phyloP scores from a whole-genome alignment of 1,140 invertebrate genomes.

The Drosophila triauraria region DNA sequence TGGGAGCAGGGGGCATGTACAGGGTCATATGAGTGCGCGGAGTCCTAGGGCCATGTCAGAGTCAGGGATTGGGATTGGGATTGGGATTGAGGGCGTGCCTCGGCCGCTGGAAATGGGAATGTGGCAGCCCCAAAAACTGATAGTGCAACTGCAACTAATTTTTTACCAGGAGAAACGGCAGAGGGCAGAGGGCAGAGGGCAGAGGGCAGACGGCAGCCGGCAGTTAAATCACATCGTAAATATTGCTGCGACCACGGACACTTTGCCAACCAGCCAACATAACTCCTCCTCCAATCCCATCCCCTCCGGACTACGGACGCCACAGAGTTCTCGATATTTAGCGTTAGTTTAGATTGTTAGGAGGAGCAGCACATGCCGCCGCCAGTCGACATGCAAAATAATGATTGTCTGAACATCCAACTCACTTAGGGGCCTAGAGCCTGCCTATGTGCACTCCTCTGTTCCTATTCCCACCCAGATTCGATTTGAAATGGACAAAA shows the following conservation, averaged over 20 bases:
- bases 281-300: not conserved
- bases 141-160: conserved; percentile 68
- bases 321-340: conserved; percentile 21
- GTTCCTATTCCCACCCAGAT: too few species aligned
- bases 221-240: conserved; percentile 44
- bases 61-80: too few species aligned
- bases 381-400: conserved; percentile 21
- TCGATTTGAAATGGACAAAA: not conserved
- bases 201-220: not conserved
- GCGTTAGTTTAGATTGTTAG: conserved; percentile 40
- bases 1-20: not conserved
- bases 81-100: conserved; percentile 3
- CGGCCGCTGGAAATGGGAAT: not conserved
- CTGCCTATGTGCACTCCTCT: not conserved
- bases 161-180: conserved; percentile 33
- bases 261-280: not conserved
- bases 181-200: not conserved
- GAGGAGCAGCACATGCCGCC: conserved; percentile 10
- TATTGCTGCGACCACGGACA: conserved; percentile 36
- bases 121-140: conserved; percentile 61
- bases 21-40: conserved; percentile 5
- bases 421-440: conserved; percentile 2
- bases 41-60: conserved; percentile 5
- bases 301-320: too few species aligned
- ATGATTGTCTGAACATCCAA: conserved; percentile 16